Evolutionary conservation across 2,888 invertebrate genomes (phyloP), one percentile per base, ranked within the genome.

Genomic region (Tipula unca): DNA sequence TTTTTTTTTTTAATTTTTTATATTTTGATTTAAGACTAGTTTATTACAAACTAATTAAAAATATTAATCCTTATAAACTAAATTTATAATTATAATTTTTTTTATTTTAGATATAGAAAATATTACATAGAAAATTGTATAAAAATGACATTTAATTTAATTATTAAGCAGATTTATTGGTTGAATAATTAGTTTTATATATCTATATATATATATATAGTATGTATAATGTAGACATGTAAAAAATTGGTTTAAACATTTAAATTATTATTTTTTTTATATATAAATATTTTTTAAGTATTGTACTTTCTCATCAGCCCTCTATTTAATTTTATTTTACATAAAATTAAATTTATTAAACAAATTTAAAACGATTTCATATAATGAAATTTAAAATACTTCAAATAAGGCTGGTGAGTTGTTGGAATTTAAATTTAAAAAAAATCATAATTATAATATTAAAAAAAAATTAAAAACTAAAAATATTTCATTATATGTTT

Each of bases 1-100:
- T 69, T 69, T 69, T 69, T 69, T 69, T 48, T 69, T 48, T 69
- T 25, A 69, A 69, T 69, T 69, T 69, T 69, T 69, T 25, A 25
- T 69, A 13, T 25, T 69, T 25, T 69, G 20, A n/a, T 69, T 69
- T 69, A 82, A 86, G 86, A 86, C 86, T 86, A 86, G 86, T 85
- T 36, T 36, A 82, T 83, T 83, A 83, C 29, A 83, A 83, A 83
- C 83, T 83, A 83, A 14, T 32, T 35, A 83, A 83, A 83, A 83
- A 83, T 83, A 85, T n/a, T 85, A 42, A 85, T 85, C 29, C 25
- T 85, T 42, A 42, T 42, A 42, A 0, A 29, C n/a, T 85, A 36
- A 39, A 39, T 85, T 85, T 85, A 39, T 39, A 42, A 25, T 20
- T 85, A 39, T 85, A 42, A 39, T 25, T 85, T 39, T 36, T 36